These are phyloP conservation scores for Amphibalanus amphitrite DNA, from an alignment of 1,140 invertebrate species.

Conservation along the genomic window DNA sequence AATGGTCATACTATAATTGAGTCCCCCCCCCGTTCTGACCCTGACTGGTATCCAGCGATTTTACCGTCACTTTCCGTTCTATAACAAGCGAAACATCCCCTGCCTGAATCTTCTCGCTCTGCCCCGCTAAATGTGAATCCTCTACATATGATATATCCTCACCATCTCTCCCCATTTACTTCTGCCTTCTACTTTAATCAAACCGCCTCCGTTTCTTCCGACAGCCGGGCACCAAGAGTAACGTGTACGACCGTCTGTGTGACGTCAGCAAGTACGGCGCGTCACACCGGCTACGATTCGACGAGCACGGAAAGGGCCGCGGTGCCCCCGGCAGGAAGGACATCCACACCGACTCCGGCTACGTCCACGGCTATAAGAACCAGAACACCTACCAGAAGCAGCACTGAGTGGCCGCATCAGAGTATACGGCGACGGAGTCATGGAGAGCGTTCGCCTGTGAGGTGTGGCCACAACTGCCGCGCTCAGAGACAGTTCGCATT, in stretches of 20 bases:
- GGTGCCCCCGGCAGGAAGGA: conserved; percentile 72
- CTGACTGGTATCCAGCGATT: no score
- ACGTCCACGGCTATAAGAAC: conserved; percentile 73
- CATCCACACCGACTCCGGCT: conserved; percentile 54
- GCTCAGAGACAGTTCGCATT: no score
- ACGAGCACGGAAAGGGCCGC: conserved; percentile 68
- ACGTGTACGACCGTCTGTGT: conserved; percentile 68
- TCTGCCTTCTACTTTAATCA: not conserved
- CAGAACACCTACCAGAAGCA: conserved; percentile 43
- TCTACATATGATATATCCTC: no score
- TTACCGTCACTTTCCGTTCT: no score
- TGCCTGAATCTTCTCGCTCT: conserved; percentile 21
- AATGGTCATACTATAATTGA: no score
- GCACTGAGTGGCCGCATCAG: conserved; percentile 8
- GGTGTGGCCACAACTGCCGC: no score
- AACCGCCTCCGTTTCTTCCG: not conserved
- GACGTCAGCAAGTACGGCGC: conserved; percentile 80
- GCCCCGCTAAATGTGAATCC: not conserved
- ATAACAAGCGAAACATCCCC: not conserved
- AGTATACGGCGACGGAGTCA: not conserved
- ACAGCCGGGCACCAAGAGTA: conserved; percentile 24
- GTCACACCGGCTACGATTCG: conserved; percentile 74
- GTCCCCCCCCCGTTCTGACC: no score
- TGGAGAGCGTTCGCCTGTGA: not conserved
- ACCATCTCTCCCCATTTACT: no score